Conservation (phyloP, 2,797 vertebrate genomes). For the Falco peregrinus region DNA sequence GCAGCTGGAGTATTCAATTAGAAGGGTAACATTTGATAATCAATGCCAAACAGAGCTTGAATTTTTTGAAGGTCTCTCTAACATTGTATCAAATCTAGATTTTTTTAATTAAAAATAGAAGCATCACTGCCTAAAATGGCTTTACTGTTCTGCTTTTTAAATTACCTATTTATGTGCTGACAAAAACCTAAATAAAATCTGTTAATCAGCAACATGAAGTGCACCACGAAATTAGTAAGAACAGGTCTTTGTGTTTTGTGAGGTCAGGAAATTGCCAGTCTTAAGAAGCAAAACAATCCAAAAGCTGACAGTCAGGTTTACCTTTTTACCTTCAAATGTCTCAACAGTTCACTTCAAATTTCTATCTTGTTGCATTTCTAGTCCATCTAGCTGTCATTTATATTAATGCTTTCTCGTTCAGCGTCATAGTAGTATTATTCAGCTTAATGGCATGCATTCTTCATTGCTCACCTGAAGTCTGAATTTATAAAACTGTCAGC, state of each 20-base stretch:
- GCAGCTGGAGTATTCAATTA: not conserved
- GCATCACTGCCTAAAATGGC: not conserved
- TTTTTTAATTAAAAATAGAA: not conserved
- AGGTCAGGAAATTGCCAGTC: not conserved
- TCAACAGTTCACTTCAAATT: not conserved
- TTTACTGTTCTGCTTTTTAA: not conserved
- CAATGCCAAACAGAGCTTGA: not conserved
- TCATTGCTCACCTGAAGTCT: not conserved
- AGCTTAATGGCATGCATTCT: not conserved
- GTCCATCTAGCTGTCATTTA: not conserved
- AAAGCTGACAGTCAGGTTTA: not conserved
- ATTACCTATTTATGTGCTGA: not conserved
- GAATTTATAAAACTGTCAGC: not conserved
- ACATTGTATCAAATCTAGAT: not conserved
- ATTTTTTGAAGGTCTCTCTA: not conserved
- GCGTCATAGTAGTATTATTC: not conserved
- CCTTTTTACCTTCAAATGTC: not conserved
- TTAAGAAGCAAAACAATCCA: not conserved
- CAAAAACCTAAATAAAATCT: not conserved
- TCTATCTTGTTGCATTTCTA: not conserved
- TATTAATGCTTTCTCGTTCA: not conserved
- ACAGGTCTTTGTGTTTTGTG: not conserved
- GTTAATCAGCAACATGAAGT: not conserved
- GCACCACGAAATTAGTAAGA: not conserved
- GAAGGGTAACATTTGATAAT: not conserved